Percentiles rank a stretch among this genome's conserved stretches.
These are phyloP conservation scores for Allygus modestus DNA, from an alignment of 2,888 invertebrate species.

Conservation along the genomic window DNA sequence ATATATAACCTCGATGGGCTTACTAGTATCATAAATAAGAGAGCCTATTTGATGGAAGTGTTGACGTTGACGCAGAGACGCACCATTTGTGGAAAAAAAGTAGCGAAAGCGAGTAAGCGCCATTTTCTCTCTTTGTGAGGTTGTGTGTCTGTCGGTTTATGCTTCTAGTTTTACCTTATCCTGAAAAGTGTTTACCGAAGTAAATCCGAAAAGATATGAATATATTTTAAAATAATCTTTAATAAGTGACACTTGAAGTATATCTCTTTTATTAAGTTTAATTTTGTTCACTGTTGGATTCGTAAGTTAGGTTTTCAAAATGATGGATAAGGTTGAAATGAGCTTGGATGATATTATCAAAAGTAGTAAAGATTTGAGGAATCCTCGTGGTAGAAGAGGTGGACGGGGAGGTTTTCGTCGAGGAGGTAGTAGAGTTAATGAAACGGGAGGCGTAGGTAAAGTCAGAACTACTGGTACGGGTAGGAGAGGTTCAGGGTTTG, in stretches of 20 bases:
- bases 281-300: too few relatives aligned
- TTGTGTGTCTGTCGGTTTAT: neutral
- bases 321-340: slow-evolving; percentile 98
- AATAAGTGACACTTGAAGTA: too few relatives aligned
- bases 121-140: neutral
- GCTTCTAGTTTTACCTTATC: too few relatives aligned
- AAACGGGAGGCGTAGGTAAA: slow-evolving; percentile 74
- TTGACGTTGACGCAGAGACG: too few relatives aligned
- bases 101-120: neutral
- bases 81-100: too few relatives aligned
- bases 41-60: too few relatives aligned
- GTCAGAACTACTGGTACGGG: slow-evolving; percentile 71
- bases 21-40: too few relatives aligned
- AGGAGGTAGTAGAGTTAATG: slow-evolving; percentile 73
- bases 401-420: slow-evolving; percentile 76
- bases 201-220: too few relatives aligned
- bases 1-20: too few relatives aligned
- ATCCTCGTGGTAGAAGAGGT: slow-evolving; percentile 77
- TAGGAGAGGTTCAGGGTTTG: slow-evolving; percentile 80
- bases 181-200: too few relatives aligned
- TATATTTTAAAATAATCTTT: too few relatives aligned
- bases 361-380: slow-evolving; percentile 83
- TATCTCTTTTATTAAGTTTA: too few relatives aligned
- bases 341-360: slow-evolving; percentile 98
- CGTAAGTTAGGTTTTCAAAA: slow-evolving; percentile 43